Percentiles rank a stretch among this genome's conserved stretches.
These are phyloP conservation scores for Falco novaeseelandiae DNA, from an alignment of 2,797 vertebrate genomes.

Conservation along the genomic window DNA sequence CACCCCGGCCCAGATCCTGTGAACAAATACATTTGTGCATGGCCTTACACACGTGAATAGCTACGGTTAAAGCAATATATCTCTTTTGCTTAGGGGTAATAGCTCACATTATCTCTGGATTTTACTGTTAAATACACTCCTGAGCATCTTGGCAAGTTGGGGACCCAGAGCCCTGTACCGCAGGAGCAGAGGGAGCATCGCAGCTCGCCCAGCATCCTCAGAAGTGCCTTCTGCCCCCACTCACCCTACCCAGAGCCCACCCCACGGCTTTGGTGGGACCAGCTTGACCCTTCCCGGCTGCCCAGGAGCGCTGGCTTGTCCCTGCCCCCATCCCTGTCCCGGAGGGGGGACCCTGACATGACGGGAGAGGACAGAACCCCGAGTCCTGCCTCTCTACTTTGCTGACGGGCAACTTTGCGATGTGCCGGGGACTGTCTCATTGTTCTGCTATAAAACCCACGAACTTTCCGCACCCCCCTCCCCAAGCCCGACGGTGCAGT, in stretches of 20 bases:
- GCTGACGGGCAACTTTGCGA: not conserved
- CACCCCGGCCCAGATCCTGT: not conserved
- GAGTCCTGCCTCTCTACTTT: not conserved
- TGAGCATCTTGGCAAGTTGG: not conserved
- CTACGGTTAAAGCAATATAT: not conserved
- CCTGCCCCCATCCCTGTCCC: not conserved
- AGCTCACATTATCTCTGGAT: not conserved
- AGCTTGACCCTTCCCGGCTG: not conserved
- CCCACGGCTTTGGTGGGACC: not conserved
- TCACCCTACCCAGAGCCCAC: not conserved
- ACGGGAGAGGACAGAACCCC: not conserved
- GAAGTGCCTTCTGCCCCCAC: not conserved
- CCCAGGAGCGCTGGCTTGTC: not conserved
- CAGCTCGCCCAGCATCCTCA: not conserved
- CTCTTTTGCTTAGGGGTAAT: not conserved
- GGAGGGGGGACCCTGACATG: not conserved
- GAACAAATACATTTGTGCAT: not conserved
- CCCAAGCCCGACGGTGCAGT: not conserved
- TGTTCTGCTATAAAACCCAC: not conserved
- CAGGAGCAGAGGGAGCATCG: not conserved
- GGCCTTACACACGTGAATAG: not conserved
- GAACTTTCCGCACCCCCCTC: not conserved
- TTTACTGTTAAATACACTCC: not conserved
- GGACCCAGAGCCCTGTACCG: accelerated
- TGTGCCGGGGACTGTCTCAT: not conserved